Conservation (phyloP, 2,888 invertebrate species). For the Kuschelorhynchus macadamiae region DNA sequence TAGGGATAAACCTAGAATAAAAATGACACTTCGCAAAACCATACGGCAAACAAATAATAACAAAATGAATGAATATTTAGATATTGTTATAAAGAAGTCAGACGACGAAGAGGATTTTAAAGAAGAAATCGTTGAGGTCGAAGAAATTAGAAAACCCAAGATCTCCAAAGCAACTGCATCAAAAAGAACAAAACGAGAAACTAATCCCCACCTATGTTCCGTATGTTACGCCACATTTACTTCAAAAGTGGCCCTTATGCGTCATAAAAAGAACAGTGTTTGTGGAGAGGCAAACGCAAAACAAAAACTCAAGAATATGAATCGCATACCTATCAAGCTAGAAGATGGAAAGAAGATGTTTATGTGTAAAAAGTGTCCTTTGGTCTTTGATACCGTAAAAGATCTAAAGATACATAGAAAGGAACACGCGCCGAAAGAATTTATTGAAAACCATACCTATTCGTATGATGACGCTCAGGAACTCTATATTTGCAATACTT, state of each 20-base stretch:
- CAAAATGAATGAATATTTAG: conserved; percentile 10
- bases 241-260: neutral
- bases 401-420: conserved; percentile 58
- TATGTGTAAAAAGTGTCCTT: conserved; percentile 59
- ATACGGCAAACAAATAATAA: conserved; percentile 2
- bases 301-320: neutral
- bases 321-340: neutral
- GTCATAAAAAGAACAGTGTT: conserved; percentile 14
- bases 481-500: conserved; percentile 59
- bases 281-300: neutral
- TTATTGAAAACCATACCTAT: conserved; percentile 57
- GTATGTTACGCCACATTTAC: conserved; percentile 20
- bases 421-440: conserved; percentile 63
- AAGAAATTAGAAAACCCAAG: neutral
- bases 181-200: neutral
- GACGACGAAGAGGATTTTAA: conserved; percentile 15
- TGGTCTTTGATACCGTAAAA: conserved; percentile 55
- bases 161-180: neutral
- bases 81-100: conserved; percentile 14
- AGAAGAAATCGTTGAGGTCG: neutral
- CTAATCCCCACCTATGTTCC: conserved; percentile 9
- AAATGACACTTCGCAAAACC: conserved; percentile 16
- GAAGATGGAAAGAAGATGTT: conserved; percentile 51
- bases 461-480: conserved; percentile 59
- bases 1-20: conserved; percentile 19